Evolutionary conservation across 1,140 invertebrate species (phyloP).

Genomic region (Saccostrea echinata): DNA sequence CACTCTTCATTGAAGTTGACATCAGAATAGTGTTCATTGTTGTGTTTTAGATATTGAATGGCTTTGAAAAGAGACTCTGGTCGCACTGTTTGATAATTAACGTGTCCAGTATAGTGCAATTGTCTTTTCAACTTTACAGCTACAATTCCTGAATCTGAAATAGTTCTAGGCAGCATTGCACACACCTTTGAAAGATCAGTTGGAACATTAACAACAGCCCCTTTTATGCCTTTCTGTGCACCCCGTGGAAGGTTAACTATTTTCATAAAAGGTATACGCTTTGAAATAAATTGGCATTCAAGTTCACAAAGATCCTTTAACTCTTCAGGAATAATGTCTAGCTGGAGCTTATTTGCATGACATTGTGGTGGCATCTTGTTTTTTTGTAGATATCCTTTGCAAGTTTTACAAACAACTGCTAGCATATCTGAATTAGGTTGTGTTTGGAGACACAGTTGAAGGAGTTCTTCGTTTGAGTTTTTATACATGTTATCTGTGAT

Average conservation of each 20-base stretch:
- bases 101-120: conserved; percentile 44
- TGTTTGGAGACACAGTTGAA: neutral
- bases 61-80: conserved; percentile 40
- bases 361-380: conserved; percentile 35
- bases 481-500: conserved; percentile 15
- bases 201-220: conserved; percentile 51
- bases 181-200: conserved; percentile 39
- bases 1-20: conserved; percentile 1
- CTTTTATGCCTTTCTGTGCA: conserved; percentile 52
- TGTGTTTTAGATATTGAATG: conserved; percentile 22
- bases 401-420: conserved; percentile 33
- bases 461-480: neutral
- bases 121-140: conserved; percentile 57
- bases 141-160: conserved; percentile 39
- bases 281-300: conserved; percentile 47
- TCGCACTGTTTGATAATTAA: conserved; percentile 41
- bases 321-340: conserved; percentile 32
- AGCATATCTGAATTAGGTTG: neutral
- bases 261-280: conserved; percentile 56
- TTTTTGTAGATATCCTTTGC: conserved; percentile 24
- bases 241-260: conserved; percentile 50
- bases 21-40: conserved; percentile 47
- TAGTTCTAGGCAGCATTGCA: conserved; percentile 50
- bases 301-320: conserved; percentile 50
- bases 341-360: conserved; percentile 38